These are phyloP conservation scores for Diadromus collaris DNA, from an alignment of 2,888 invertebrate genomes.

Conservation along the genomic window DNA sequence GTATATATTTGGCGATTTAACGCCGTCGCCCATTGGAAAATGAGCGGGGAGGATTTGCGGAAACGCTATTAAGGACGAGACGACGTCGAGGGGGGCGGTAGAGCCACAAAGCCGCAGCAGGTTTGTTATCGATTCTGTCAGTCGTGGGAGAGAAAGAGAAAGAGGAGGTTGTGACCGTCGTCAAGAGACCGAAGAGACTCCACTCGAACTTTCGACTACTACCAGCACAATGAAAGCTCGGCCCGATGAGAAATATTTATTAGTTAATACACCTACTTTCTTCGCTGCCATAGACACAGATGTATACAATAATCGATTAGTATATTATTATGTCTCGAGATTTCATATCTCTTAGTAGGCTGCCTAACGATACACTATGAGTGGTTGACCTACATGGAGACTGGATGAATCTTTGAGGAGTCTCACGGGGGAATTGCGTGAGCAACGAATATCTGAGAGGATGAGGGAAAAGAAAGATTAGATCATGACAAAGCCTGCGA, in stretches of 20 bases:
- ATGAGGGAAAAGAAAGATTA: background rate
- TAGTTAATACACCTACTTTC: background rate
- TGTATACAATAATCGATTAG: background rate
- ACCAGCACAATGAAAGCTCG: slow-evolving; percentile 12
- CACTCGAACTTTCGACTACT: background rate
- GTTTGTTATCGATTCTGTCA: slow-evolving; percentile 48
- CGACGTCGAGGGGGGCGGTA: slow-evolving; percentile 13
- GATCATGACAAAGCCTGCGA: background rate
- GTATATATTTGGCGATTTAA: slow-evolving; percentile 40
- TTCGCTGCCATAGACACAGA: background rate
- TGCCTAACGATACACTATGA: background rate
- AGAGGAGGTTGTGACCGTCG: background rate
- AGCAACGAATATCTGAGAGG: slow-evolving; percentile 4
- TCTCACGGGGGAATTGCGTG: slow-evolving; percentile 26
- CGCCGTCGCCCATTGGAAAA: slow-evolving; percentile 6
- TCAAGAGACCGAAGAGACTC: slow-evolving; percentile 20
- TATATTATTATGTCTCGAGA: background rate
- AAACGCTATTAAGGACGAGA: slow-evolving; percentile 24
- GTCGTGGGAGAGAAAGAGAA: slow-evolving; percentile 1
- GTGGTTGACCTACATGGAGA: background rate
- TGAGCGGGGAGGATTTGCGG: slow-evolving; percentile 4
- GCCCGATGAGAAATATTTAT: slow-evolving; percentile 45
- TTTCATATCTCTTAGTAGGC: background rate
- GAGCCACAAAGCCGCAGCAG: slow-evolving; percentile 6
- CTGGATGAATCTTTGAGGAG: slow-evolving; percentile 27